Percentiles rank a stretch among this genome's conserved stretches.
These are phyloP conservation scores for Linepithema humile DNA, from an alignment of 1,140 invertebrate genomes.

Conservation along the genomic window DNA sequence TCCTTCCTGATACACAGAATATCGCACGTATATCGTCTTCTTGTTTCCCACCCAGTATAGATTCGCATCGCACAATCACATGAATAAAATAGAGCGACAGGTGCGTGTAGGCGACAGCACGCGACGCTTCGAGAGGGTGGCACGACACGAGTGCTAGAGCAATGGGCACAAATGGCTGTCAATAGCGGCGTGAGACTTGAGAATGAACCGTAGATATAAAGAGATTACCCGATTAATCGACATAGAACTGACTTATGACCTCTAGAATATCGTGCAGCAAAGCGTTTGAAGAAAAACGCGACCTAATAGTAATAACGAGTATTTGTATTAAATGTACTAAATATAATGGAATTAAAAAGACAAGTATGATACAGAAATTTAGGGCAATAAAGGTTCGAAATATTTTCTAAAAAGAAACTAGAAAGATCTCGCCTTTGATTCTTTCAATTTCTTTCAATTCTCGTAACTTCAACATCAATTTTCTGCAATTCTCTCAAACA, in stretches of 20 bases:
- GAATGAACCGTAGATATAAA: conserved; percentile 14
- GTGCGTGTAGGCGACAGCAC: conserved; percentile 42
- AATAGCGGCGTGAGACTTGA: conserved; percentile 22
- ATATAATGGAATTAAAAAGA: neutral
- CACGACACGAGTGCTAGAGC: conserved; percentile 1
- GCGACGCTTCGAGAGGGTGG: conserved; percentile 34
- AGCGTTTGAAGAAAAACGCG: neutral
- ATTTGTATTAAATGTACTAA: neutral
- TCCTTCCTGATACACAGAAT: conserved; percentile 1
- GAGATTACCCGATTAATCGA: neutral
- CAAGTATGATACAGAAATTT: neutral
- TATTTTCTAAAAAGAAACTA: neutral
- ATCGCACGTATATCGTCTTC: conserved; percentile 11
- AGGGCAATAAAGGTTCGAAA: neutral
- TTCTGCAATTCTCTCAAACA: neutral
- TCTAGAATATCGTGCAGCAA: neutral
- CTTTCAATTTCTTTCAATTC: neutral
- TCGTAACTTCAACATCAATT: neutral
- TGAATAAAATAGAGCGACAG: conserved; percentile 50
- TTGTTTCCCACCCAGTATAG: neutral
- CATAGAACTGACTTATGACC: neutral
- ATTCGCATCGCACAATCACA: conserved; percentile 18
- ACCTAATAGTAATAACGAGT: neutral
- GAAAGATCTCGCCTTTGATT: neutral
- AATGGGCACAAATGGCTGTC: conserved; percentile 2